These are phyloP conservation scores for Harpalus rufipes DNA, from an alignment of 2,888 invertebrate genomes.

Conservation along the genomic window DNA sequence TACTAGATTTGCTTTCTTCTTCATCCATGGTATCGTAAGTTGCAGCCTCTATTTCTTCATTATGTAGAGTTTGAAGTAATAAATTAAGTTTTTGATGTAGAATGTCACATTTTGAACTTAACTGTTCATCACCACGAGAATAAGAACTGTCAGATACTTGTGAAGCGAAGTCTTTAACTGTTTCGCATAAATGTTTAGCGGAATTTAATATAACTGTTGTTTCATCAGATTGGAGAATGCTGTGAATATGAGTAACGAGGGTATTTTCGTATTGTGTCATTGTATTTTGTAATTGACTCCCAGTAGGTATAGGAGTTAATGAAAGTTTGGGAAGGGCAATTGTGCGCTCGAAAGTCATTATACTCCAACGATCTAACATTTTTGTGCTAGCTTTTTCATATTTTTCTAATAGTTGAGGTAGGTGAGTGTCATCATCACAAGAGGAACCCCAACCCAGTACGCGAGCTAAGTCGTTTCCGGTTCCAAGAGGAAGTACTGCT, in stretches of 20 bases:
- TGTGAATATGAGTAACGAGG: constrained; percentile 88
- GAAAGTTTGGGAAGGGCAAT: constrained; percentile 81
- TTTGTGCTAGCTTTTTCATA: constrained; percentile 98
- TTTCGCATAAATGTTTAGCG: constrained; percentile 87
- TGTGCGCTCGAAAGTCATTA: constrained; percentile 93
- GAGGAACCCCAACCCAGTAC: constrained; percentile 98
- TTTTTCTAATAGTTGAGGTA: constrained; percentile 93
- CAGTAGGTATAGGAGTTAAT: constrained; percentile 77
- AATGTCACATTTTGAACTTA: constrained; percentile 84
- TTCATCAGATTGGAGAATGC: constrained; percentile 91
- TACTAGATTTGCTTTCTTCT: constrained; percentile 71
- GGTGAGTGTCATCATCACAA: constrained; percentile 96
- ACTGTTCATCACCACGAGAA: constrained; percentile 81
- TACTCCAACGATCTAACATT: constrained; percentile 98
- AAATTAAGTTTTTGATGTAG: constrained; percentile 88
- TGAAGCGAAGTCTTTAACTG: constrained; percentile 86
- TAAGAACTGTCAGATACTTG: constrained; percentile 81
- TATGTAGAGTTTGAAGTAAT: constrained; percentile 85
- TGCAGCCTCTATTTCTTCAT: constrained; percentile 80
- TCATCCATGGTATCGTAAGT: constrained; percentile 73
- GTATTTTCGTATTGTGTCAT: constrained; percentile 88
- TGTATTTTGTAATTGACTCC: constrained; percentile 78
- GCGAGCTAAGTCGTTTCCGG: constrained; percentile 96
- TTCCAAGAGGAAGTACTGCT: constrained; percentile 96
- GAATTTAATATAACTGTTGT: constrained; percentile 85